Conservation (phyloP, 2,113 vertebrate species). For the Oncorhynchus tshawytscha region DNA sequence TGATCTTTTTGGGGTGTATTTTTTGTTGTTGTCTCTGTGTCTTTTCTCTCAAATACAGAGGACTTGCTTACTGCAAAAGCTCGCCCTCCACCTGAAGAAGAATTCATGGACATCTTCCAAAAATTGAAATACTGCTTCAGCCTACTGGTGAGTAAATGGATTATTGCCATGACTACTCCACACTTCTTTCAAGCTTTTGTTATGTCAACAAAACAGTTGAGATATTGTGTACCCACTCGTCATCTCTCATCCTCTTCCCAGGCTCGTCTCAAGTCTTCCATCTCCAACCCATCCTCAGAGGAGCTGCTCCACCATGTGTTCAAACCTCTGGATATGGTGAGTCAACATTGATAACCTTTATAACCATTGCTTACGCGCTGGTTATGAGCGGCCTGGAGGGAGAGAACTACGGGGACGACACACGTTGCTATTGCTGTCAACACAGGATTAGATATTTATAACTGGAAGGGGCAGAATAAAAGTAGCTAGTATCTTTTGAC, state of each 20-base stretch:
- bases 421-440: slow-evolving; percentile 23
- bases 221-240: background rate
- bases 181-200: background rate
- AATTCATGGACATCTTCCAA: slow-evolving; percentile 80
- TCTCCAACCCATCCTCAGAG: slow-evolving; percentile 79
- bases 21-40: background rate
- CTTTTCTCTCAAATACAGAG: slow-evolving; percentile 61
- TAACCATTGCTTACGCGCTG: background rate
- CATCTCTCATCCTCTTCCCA: slow-evolving; percentile 40
- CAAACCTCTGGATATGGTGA: slow-evolving; percentile 85
- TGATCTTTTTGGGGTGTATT: background rate
- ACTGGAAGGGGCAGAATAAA: background rate
- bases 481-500: too few species aligned
- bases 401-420: background rate
- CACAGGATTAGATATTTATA: background rate
- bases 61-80: slow-evolving; percentile 79
- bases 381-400: background rate
- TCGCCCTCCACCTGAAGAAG: slow-evolving; percentile 75
- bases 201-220: background rate
- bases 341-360: slow-evolving; percentile 28
- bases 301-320: slow-evolving; percentile 86
- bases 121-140: slow-evolving; percentile 90
- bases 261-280: slow-evolving; percentile 80
- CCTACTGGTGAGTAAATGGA: slow-evolving; percentile 78
- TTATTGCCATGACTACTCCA: too few species aligned